Conservation (phyloP, 1,140 invertebrate genomes). For the Leptoteleia sp. region DNA sequence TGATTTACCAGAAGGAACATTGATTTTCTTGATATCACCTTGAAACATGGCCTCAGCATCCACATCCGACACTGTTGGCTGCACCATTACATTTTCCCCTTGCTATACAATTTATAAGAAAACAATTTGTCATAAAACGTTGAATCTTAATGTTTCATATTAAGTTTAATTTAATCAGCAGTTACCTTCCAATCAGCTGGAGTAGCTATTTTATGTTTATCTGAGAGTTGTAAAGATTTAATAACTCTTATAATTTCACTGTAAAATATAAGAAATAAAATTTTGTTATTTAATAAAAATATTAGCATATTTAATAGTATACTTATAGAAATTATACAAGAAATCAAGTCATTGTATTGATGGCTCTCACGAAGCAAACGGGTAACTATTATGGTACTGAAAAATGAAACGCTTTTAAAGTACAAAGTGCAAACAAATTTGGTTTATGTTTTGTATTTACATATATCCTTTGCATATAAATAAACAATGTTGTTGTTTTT, state of each 20-base stretch:
- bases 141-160: background rate
- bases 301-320: too few species aligned
- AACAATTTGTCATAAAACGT: background rate
- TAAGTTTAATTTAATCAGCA: background rate
- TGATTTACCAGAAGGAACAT: conserved; percentile 89
- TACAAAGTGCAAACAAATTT: too few species aligned
- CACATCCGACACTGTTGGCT: conserved; percentile 87
- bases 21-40: conserved; percentile 84
- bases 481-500: too few species aligned
- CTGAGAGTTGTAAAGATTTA: conserved; percentile 94
- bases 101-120: conserved; percentile 75
- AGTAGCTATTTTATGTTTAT: conserved; percentile 93
- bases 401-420: too few species aligned
- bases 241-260: conserved; percentile 96
- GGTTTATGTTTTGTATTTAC: too few species aligned
- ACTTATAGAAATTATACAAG: too few species aligned
- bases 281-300: too few species aligned
- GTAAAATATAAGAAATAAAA: conserved; percentile 67
- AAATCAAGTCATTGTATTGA: too few species aligned
- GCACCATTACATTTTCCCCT: conserved; percentile 92
- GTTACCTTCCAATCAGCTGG: conserved; percentile 96
- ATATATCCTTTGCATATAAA: too few species aligned
- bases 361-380: too few species aligned
- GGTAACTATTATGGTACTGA: too few species aligned
- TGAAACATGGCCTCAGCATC: conserved; percentile 87